These are phyloP conservation scores for Lophius americanus DNA, from an alignment of 2,797 vertebrate species.

Conservation along the genomic window DNA sequence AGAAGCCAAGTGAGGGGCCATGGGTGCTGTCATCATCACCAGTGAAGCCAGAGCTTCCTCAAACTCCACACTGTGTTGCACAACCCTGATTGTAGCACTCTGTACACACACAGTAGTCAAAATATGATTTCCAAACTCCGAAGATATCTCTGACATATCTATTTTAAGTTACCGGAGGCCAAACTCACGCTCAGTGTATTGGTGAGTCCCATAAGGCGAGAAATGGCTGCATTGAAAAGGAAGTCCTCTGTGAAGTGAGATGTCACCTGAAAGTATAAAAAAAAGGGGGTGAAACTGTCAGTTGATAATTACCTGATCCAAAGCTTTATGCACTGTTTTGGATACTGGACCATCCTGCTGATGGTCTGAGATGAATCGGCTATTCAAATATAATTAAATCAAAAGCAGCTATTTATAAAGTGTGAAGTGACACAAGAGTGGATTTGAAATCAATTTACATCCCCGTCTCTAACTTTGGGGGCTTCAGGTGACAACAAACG, in stretches of 20 bases:
- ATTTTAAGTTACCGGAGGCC: neutral
- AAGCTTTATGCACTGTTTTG: neutral
- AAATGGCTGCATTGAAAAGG: slow-evolving; percentile 91
- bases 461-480: slow-evolving; percentile 39
- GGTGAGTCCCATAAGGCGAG: slow-evolving; percentile 92
- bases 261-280: slow-evolving; percentile 84
- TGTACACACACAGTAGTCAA: slow-evolving; percentile 57
- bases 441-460: slow-evolving; percentile 75
- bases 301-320: neutral
- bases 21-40: slow-evolving; percentile 89
- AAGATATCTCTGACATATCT: neutral
- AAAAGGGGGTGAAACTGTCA: neutral
- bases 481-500: slow-evolving; percentile 48
- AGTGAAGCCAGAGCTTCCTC: slow-evolving; percentile 90
- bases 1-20: slow-evolving; percentile 93
- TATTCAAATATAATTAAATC: slow-evolving; percentile 13
- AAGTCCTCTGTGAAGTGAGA: slow-evolving; percentile 90
- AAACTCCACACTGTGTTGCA: slow-evolving; percentile 91
- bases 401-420: slow-evolving; percentile 75
- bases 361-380: neutral
- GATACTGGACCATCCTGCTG: neutral
- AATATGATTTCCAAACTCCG: neutral
- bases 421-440: slow-evolving; percentile 63
- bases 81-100: slow-evolving; percentile 82
- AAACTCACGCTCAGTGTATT: slow-evolving; percentile 87